Conservation (phyloP, 2,113 vertebrate genomes). For the Pipa parva region DNA sequence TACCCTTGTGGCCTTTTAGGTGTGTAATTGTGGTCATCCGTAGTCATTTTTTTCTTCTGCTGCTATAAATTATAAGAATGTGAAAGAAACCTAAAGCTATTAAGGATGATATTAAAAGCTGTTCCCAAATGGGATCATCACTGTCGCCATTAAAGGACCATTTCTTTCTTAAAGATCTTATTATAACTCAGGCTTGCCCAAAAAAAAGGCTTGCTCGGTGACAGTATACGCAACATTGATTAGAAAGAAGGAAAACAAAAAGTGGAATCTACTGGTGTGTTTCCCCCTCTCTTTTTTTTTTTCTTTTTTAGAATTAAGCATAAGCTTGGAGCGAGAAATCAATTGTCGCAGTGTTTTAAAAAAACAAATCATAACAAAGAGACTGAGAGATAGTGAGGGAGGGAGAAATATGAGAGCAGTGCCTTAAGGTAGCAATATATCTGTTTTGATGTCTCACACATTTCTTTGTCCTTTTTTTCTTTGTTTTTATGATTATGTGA, state of each 20-base stretch:
- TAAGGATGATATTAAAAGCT: no score
- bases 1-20: neutral
- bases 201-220: neutral
- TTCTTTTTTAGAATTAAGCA: slow-evolving; percentile 32
- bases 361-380: slow-evolving; percentile 43
- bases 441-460: slow-evolving; percentile 42
- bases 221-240: slow-evolving; percentile 21
- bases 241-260: neutral
- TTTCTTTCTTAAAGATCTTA: no score
- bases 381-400: slow-evolving; percentile 32
- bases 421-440: slow-evolving; percentile 44
- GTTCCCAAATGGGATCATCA: neutral
- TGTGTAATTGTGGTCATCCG: neutral
- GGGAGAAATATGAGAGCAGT: slow-evolving; percentile 39
- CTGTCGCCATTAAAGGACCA: neutral
- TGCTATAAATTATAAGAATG: neutral
- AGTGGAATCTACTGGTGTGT: slow-evolving; percentile 1
- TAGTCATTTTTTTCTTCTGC: neutral
- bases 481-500: slow-evolving; percentile 44
- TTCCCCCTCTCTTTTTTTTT: slow-evolving; percentile 11
- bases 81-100: neutral
- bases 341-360: slow-evolving; percentile 41
- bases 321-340: slow-evolving; percentile 39
- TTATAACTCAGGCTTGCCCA: no score
- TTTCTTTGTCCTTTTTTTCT: slow-evolving; percentile 39